Evolutionary conservation across 2,888 invertebrate species (phyloP).

Genomic region (Drosophila nr. perissopoda): DNA sequence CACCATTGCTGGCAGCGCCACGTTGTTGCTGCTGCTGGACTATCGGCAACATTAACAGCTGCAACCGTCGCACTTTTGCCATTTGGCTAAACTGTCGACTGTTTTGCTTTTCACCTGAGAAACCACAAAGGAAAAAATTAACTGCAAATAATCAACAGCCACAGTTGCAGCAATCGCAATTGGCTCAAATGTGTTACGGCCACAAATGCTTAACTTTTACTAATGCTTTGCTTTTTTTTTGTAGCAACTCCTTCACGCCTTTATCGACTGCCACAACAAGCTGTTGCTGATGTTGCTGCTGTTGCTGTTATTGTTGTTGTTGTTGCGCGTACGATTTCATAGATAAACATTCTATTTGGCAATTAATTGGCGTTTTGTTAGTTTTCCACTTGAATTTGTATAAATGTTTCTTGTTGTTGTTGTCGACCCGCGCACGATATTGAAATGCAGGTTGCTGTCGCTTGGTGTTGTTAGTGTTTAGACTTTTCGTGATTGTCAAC

Average conservation of each 20-base stretch:
- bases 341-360: constrained; percentile 84
- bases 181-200: constrained; percentile 78
- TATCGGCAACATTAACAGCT: constrained; percentile 23
- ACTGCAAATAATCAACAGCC: constrained; percentile 63
- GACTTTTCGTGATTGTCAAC: constrained; percentile 79
- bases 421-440: constrained; percentile 77
- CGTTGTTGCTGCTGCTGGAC: constrained; percentile 42
- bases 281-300: constrained; percentile 32
- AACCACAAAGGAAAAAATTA: constrained; percentile 25
- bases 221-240: constrained; percentile 65
- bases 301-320: constrained; percentile 24
- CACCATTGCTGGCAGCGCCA: constrained; percentile 67
- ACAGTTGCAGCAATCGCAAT: constrained; percentile 47
- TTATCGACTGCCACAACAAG: constrained; percentile 49
- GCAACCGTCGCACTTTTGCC: constrained; percentile 44
- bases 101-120: constrained; percentile 44
- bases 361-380: constrained; percentile 83
- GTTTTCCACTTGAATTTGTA: constrained; percentile 80
- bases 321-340: constrained; percentile 73
- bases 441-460: constrained; percentile 76
- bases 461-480: constrained; percentile 35
- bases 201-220: constrained; percentile 83
- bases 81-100: constrained; percentile 57
- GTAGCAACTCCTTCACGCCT: constrained; percentile 55
- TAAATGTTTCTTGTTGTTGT: constrained; percentile 62